These are phyloP conservation scores for Chrysaora quinquecirrha DNA, from an alignment of 30 jellyfish, hydroid and myxozoan species.

Conservation along the genomic window DNA sequence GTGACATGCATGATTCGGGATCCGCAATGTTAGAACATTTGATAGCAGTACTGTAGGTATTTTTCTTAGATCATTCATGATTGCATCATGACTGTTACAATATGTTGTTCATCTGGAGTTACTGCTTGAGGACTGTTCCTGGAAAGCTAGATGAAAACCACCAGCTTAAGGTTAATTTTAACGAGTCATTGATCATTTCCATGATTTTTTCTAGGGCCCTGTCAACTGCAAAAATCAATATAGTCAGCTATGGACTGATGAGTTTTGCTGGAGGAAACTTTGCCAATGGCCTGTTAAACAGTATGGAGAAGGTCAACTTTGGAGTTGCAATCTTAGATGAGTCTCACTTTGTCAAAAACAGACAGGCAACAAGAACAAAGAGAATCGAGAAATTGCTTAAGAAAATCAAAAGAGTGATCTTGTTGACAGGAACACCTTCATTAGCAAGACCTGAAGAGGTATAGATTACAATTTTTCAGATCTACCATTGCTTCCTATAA, in stretches of 20 bases:
- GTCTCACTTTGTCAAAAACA: slow-evolving; percentile 69
- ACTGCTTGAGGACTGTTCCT: no score
- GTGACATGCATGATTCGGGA: no score
- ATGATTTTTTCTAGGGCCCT: no score
- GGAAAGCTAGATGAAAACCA: no score
- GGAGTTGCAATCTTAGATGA: slow-evolving; percentile 93
- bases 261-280: slow-evolving; percentile 28
- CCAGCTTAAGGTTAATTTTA: no score
- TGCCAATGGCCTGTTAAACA: slow-evolving; percentile 22
- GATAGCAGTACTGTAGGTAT: no score
- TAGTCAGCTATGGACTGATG: slow-evolving; percentile 79
- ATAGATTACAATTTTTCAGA: neutral
- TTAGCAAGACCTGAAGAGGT: slow-evolving; percentile 95
- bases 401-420: slow-evolving; percentile 49
- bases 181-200: no score
- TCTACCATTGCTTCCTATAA: no score
- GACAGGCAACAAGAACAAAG: slow-evolving; percentile 61
- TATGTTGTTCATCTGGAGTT: no score
- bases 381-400: slow-evolving; percentile 34
- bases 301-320: slow-evolving; percentile 40
- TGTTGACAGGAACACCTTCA: slow-evolving; percentile 93
- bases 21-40: no score
- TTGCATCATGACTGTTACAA: no score
- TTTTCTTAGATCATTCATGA: no score
- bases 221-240: slow-evolving; percentile 48